Percentiles rank a stretch among this genome's conserved stretches.
phyloP scores from a whole-genome alignment of 2,113 vertebrate genomes.

The Oryzias curvinotus region DNA sequence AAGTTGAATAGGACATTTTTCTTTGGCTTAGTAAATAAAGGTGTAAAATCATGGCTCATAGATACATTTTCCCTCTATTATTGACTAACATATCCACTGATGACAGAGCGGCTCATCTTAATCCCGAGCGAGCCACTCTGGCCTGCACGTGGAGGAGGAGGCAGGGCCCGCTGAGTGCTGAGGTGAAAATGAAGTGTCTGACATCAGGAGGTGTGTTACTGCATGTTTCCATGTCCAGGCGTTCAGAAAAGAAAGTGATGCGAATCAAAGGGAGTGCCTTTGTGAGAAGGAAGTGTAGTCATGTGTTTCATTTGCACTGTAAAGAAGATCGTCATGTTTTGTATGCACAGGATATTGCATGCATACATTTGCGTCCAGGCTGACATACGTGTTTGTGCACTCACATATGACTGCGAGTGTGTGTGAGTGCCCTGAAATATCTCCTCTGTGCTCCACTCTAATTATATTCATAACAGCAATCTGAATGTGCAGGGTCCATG shows the following conservation, averaged over 20 bases:
- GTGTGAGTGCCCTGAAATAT: slow-evolving; percentile 53
- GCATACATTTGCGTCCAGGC: slow-evolving; percentile 17
- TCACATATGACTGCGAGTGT: slow-evolving; percentile 35
- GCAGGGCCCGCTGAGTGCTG: slow-evolving; percentile 23
- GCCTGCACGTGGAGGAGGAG: slow-evolving; percentile 48
- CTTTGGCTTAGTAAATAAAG: no score
- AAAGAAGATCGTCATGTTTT: slow-evolving; percentile 35
- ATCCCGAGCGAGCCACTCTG: slow-evolving; percentile 39
- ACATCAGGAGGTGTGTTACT: slow-evolving; percentile 30
- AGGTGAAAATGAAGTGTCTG: slow-evolving; percentile 72
- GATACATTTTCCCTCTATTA: not conserved
- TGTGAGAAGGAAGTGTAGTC: slow-evolving; percentile 9
- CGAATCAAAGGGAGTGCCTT: slow-evolving; percentile 17
- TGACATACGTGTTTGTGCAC: slow-evolving; percentile 57
- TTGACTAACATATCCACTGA: slow-evolving; percentile 3
- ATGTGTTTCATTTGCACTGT: slow-evolving; percentile 17
- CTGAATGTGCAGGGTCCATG: slow-evolving; percentile 79
- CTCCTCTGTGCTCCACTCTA: slow-evolving; percentile 70
- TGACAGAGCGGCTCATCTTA: slow-evolving; percentile 3
- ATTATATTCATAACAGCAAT: slow-evolving; percentile 83
- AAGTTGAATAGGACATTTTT: no score
- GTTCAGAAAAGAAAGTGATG: slow-evolving; percentile 11
- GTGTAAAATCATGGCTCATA: no score
- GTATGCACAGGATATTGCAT: slow-evolving; percentile 22
- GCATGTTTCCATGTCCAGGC: slow-evolving; percentile 10